Conservation (phyloP, 1,140 invertebrate genomes). For the Neodiprion virginianus region DNA sequence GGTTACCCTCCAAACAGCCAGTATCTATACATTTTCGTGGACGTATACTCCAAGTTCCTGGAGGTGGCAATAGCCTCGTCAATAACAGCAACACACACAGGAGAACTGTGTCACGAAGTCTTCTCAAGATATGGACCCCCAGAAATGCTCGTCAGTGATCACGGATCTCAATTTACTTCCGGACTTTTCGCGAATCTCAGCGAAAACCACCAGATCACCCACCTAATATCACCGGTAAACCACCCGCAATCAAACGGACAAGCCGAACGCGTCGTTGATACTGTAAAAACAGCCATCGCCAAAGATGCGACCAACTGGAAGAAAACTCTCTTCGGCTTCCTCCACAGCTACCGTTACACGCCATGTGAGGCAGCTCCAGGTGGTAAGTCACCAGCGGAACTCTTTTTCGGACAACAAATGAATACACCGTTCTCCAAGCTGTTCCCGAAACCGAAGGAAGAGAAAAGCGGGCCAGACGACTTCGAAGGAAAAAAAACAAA, state of each 20-base stretch:
- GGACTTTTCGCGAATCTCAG: constrained; percentile 44
- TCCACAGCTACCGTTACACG: constrained; percentile 10
- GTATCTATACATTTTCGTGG: constrained; percentile 34
- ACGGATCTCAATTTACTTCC: constrained; percentile 50
- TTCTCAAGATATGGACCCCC: constrained; percentile 47
- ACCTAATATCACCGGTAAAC: constrained; percentile 27
- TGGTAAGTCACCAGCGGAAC: constrained; percentile 9
- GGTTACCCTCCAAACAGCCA: constrained; percentile 27
- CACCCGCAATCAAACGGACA: constrained; percentile 33
- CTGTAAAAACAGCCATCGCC: constrained; percentile 8
- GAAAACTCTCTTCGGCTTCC: constrained; percentile 3
- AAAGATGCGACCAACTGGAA: constrained; percentile 3
- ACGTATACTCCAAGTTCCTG: constrained; percentile 36
- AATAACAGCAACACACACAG: constrained; percentile 19
- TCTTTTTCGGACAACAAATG: constrained; percentile 10
- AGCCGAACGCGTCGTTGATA: constrained; percentile 35
- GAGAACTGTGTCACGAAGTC: constrained; percentile 21
- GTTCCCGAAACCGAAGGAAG: background rate
- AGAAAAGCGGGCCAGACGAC: background rate
- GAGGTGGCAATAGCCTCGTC: constrained; percentile 23
- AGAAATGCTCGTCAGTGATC: constrained; percentile 48
- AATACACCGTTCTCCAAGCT: constrained; percentile 14
- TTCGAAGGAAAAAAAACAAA: background rate
- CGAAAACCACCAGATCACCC: constrained; percentile 20
- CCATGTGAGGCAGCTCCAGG: background rate